Evolutionary conservation across 2,113 vertebrate species (phyloP).

Genomic region (Haemorhous mexicanus): DNA sequence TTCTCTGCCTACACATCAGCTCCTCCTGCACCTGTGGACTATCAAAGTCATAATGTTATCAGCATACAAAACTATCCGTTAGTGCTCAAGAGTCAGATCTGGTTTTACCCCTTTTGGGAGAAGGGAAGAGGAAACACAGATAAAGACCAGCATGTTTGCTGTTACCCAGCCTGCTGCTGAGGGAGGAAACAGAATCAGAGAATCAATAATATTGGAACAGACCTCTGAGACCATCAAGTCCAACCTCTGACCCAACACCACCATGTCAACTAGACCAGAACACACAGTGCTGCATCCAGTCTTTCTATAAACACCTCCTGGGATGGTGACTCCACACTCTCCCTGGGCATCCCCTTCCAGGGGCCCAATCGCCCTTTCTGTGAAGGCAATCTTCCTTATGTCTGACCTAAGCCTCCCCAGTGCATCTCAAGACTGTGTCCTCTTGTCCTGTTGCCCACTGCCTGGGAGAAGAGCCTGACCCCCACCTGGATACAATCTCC

Average conservation of each 20-base stretch:
- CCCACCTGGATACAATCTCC: not conserved
- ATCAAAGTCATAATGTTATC: not conserved
- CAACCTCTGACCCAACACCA: not conserved
- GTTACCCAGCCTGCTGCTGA: not conserved
- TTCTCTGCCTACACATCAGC: not conserved
- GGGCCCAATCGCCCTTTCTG: fast-evolving
- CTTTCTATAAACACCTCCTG: not conserved
- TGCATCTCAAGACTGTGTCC: not conserved
- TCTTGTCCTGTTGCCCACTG: not conserved
- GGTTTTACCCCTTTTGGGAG: not conserved
- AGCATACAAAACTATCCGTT: not conserved
- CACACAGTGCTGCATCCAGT: not conserved
- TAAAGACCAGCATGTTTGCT: not conserved
- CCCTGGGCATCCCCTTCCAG: not conserved
- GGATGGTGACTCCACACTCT: not conserved
- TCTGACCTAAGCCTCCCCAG: not conserved
- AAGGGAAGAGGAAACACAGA: fast-evolving
- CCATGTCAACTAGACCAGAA: not conserved
- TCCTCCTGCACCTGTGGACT: not conserved
- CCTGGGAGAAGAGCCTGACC: not conserved
- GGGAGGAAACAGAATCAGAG: not conserved
- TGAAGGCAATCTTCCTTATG: not conserved
- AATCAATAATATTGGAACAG: not conserved
- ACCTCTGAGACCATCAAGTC: not conserved
- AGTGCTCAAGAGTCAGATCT: not conserved